Conservation (phyloP, 2,888 invertebrate genomes). For the Cryptosula pallasiana region DNA sequence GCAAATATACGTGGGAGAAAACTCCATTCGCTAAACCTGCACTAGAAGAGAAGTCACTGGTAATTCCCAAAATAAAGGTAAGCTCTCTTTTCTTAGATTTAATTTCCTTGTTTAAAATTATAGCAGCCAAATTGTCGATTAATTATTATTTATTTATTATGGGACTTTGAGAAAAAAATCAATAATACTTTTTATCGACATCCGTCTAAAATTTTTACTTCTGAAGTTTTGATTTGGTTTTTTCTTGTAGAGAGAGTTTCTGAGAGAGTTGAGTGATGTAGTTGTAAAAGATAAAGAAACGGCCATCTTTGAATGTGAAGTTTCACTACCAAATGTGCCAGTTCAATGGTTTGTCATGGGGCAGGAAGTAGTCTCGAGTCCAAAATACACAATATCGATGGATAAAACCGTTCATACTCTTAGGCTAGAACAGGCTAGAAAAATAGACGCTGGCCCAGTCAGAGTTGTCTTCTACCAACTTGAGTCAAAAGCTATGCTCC, state of each 20-base stretch:
- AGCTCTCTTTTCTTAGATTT: neutral
- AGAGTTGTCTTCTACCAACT: constrained; percentile 10
- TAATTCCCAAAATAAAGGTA: constrained; percentile 36
- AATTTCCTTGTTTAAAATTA: no score
- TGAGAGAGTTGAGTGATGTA: constrained; percentile 38
- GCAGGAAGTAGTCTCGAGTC: constrained; percentile 41
- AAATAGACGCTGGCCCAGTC: constrained; percentile 8
- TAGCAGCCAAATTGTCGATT: no score
- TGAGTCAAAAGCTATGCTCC: constrained; percentile 14
- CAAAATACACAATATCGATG: constrained; percentile 41
- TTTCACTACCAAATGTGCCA: constrained; percentile 82
- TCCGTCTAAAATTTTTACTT: neutral
- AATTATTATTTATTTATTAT: neutral
- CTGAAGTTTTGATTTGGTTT: neutral
- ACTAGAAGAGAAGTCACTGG: constrained; percentile 31
- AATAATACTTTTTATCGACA: no score
- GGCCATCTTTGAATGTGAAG: constrained; percentile 82
- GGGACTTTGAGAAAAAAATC: no score
- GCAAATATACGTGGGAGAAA: constrained; percentile 15
- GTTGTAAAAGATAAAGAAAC: constrained; percentile 59
- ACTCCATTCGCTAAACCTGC: neutral
- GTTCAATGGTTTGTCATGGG: constrained; percentile 78
- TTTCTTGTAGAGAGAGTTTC: constrained; percentile 40
- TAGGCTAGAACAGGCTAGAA: neutral
- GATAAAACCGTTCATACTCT: constrained; percentile 6